phyloP scores from a whole-genome alignment of 2,797 vertebrate species.

The Pelobates cultripes region DNA sequence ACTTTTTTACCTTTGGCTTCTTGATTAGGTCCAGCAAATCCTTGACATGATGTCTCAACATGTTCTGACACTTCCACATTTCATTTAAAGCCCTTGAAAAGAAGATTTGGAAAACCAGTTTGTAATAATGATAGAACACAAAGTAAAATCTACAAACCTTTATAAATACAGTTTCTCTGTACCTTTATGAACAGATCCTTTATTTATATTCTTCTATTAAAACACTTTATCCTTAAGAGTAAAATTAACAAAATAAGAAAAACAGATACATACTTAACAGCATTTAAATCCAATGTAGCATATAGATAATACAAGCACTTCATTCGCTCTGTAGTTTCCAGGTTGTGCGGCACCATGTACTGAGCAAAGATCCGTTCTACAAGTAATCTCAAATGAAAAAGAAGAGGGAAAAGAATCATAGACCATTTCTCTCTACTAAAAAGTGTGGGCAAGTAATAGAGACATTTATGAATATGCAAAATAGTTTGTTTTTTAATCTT shows the following conservation, averaged over 20 bases:
- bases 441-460: too few species aligned
- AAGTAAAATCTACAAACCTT: too few species aligned
- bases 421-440: too few species aligned
- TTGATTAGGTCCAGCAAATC: conserved; percentile 94
- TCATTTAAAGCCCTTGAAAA: conserved; percentile 89
- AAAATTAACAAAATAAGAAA: not conserved
- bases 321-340: conserved; percentile 94
- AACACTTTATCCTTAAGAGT: too few species aligned
- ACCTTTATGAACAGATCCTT: too few species aligned
- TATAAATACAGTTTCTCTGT: too few species aligned
- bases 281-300: conserved; percentile 92
- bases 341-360: conserved; percentile 96
- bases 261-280: conserved; percentile 86
- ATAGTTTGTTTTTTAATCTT: too few species aligned
- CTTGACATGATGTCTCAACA: conserved; percentile 91
- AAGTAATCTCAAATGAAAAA: conserved; percentile 78
- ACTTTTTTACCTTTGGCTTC: conserved; percentile 86
- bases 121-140: too few species aligned
- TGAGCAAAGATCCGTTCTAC: conserved; percentile 97
- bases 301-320: conserved; percentile 98
- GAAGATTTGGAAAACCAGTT: not conserved
- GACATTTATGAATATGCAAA: too few species aligned
- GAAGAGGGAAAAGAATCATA: too few species aligned
- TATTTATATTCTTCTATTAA: too few species aligned
- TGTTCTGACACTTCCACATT: conserved; percentile 99